phyloP scores from a whole-genome alignment of 1,140 invertebrate genomes.

The Temnothorax nylanderi region DNA sequence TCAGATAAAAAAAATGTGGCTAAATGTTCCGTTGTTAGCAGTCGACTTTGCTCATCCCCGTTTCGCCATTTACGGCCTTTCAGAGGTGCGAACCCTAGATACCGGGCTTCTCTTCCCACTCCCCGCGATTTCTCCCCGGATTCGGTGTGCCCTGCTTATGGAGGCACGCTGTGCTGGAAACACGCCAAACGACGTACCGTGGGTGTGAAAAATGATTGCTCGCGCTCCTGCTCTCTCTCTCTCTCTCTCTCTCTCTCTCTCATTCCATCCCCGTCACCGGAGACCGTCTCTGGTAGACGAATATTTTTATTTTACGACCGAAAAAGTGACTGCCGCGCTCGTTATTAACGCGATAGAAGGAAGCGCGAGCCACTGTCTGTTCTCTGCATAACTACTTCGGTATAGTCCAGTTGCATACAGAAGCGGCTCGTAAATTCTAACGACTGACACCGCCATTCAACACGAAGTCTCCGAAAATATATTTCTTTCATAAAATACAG shows the following conservation, averaged over 20 bases:
- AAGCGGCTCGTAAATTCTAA: slow-evolving; percentile 29
- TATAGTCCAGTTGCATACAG: not conserved
- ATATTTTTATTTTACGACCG: slow-evolving; percentile 55
- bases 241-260: slow-evolving; percentile 8
- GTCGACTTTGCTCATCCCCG: not conserved
- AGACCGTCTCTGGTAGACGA: slow-evolving; percentile 32
- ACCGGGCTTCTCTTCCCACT: not conserved
- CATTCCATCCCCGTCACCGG: slow-evolving; percentile 28
- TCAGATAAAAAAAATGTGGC: slow-evolving; percentile 22
- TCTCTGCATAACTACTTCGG: slow-evolving; percentile 22
- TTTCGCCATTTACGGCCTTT: not conserved
- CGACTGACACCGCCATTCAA: not conserved
- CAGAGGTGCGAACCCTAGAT: not conserved
- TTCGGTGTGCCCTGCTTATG: slow-evolving; percentile 47
- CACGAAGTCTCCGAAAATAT: not conserved
- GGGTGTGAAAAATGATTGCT: slow-evolving; percentile 72
- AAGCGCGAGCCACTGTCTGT: not conserved
- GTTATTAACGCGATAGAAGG: slow-evolving; percentile 24
- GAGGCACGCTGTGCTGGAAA: slow-evolving; percentile 70
- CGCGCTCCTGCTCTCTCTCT: slow-evolving; percentile 11
- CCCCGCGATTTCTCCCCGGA: slow-evolving; percentile 14
- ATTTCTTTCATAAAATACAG: not conserved
- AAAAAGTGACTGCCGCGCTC: slow-evolving; percentile 27
- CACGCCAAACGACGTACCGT: slow-evolving; percentile 72
- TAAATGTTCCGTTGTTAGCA: not conserved